Conservation (phyloP, 2,888 invertebrate species). For the Trachelus iudaicus region DNA sequence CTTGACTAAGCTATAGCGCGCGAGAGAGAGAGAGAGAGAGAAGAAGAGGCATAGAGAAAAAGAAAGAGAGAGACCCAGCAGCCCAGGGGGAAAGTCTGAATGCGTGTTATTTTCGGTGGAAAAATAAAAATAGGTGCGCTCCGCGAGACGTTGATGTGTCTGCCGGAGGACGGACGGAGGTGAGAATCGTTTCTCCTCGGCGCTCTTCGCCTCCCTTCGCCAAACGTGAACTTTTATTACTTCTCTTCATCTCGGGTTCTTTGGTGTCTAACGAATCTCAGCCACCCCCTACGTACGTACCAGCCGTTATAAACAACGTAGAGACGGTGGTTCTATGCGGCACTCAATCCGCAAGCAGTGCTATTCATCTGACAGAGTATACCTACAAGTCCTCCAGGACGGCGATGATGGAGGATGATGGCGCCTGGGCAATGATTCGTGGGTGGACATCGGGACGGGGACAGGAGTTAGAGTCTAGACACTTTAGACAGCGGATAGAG, state of each 20-base stretch:
- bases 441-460: background rate
- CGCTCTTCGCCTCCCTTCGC: constrained; percentile 17
- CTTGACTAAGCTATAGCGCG: background rate
- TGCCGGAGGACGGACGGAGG: constrained; percentile 33
- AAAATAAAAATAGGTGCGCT: constrained; percentile 32
- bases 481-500: background rate
- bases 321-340: background rate
- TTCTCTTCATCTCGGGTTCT: background rate
- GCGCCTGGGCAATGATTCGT: background rate
- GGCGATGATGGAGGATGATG: background rate
- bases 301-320: background rate
- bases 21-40: constrained; percentile 8
- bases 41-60: background rate
- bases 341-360: background rate
- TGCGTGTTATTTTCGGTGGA: constrained; percentile 30
- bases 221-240: constrained; percentile 8
- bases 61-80: constrained; percentile 9
- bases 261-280: background rate
- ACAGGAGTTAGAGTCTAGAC: background rate
- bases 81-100: background rate
- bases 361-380: background rate
- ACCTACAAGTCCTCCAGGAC: background rate
- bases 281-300: background rate
- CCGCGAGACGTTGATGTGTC: constrained; percentile 24
- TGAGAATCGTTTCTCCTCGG: constrained; percentile 24